These are phyloP conservation scores for Chiloscyllium punctatum DNA, from an alignment of 2,797 vertebrate genomes.

Conservation along the genomic window DNA sequence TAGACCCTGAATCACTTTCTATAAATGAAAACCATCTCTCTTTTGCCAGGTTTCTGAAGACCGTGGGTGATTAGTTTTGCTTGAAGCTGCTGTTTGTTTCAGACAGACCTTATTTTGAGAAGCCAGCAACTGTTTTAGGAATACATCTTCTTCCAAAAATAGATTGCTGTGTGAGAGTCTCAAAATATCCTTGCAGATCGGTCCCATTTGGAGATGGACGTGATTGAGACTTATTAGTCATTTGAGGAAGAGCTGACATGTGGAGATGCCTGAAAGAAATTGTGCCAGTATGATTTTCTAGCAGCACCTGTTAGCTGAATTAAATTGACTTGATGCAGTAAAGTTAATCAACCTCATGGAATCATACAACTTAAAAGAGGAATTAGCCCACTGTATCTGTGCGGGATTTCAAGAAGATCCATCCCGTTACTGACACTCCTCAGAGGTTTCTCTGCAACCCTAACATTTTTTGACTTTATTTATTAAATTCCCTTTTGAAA, in stretches of 20 bases:
- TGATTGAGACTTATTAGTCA: not conserved
- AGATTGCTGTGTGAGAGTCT: not conserved
- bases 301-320: not conserved
- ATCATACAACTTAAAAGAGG: not conserved
- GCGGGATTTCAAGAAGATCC: too few species aligned
- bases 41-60: not conserved
- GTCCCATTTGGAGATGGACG: not conserved
- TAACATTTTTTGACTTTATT: not conserved
- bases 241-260: not conserved
- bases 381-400: not conserved
- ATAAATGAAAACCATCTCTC: not conserved
- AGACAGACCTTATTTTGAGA: not conserved
- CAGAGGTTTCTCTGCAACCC: not conserved
- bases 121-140: not conserved
- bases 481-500: not conserved
- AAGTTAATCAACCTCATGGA: not conserved
- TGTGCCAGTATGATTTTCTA: not conserved
- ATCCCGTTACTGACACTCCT: not conserved
- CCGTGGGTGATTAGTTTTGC: not conserved
- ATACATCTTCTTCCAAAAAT: not conserved
- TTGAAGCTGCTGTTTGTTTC: not conserved
- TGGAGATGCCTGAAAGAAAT: not conserved
- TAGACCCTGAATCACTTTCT: not conserved
- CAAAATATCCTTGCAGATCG: not conserved
- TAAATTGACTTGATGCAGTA: not conserved